phyloP scores from a whole-genome alignment of 2,797 vertebrate genomes.

The Propithecus deckenii region DNA sequence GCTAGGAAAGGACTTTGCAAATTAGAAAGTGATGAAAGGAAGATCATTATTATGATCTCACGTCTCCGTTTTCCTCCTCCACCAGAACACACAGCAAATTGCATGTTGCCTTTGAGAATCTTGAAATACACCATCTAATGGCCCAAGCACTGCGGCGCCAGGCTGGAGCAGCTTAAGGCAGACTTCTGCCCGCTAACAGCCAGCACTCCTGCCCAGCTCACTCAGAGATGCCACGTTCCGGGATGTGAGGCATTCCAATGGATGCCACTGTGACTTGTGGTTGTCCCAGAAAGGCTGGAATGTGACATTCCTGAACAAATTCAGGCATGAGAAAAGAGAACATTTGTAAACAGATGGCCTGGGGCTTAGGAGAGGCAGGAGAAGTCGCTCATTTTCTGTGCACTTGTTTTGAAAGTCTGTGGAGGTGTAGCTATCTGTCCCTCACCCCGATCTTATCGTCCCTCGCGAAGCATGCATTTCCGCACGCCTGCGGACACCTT shows the following conservation, averaged over 20 bases:
- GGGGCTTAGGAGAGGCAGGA: not conserved
- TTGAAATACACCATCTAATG: not conserved
- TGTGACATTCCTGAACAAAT: conserved; percentile 58
- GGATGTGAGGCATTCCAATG: not conserved
- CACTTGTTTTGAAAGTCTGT: not conserved
- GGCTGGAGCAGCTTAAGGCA: fast-evolving
- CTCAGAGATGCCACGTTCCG: not conserved
- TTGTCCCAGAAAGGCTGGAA: not conserved
- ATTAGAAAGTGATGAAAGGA: not conserved
- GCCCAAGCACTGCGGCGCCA: not conserved
- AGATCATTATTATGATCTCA: too few relatives aligned
- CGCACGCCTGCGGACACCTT: not conserved
- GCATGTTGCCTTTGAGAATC: not conserved
- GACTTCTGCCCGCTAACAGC: not conserved
- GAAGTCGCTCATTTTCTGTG: not conserved
- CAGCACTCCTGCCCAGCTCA: not conserved
- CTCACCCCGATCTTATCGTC: not conserved
- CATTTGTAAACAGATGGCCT: conserved; percentile 21
- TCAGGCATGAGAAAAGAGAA: conserved; percentile 57
- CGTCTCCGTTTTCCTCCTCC: not conserved
- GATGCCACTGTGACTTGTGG: not conserved
- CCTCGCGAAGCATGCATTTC: fast-evolving
- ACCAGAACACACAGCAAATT: not conserved
- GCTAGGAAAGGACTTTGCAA: not conserved
- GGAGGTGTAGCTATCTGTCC: not conserved